These are phyloP conservation scores for Sclerurus mexicanus DNA, from an alignment of 2,113 vertebrate genomes.

Conservation along the genomic window DNA sequence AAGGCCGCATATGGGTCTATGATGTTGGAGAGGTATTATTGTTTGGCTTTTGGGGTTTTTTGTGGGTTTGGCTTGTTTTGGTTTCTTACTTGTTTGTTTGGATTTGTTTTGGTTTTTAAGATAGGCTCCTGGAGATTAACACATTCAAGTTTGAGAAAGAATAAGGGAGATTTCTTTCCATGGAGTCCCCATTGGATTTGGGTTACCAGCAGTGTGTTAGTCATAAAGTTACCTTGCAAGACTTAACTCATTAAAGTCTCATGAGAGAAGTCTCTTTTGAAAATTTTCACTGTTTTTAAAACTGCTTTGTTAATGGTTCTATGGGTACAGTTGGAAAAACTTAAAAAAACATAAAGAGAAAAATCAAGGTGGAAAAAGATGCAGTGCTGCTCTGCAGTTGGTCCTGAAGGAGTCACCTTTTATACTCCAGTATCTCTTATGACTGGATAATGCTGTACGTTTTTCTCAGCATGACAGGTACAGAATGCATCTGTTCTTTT, in stretches of 20 bases:
- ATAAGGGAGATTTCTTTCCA: not conserved
- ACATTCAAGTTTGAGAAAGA: not conserved
- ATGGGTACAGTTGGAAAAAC: not conserved
- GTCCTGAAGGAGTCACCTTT: not conserved
- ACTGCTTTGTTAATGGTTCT: not conserved
- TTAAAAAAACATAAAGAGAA: not conserved
- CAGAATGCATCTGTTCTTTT: not conserved
- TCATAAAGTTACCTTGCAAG: not conserved
- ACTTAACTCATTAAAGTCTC: not conserved
- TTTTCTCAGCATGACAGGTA: not conserved
- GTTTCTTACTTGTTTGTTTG: not conserved
- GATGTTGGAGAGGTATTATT: constrained; percentile 93
- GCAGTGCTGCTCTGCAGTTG: not conserved
- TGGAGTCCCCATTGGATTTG: not conserved
- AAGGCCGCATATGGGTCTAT: constrained; percentile 96
- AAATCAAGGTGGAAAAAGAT: not conserved
- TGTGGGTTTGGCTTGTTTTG: not conserved
- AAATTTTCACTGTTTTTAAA: not conserved
- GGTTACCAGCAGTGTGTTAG: not conserved
- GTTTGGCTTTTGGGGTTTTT: too few species aligned
- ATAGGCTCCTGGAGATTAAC: not conserved
- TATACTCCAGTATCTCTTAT: not conserved
- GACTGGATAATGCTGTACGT: not conserved
- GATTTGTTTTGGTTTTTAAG: not conserved
- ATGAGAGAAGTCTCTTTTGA: not conserved